Evolutionary conservation across 2,113 vertebrate genomes (phyloP), one percentile per base, ranked within the genome.

Genomic region (Zosterops hypoxanthus): DNA sequence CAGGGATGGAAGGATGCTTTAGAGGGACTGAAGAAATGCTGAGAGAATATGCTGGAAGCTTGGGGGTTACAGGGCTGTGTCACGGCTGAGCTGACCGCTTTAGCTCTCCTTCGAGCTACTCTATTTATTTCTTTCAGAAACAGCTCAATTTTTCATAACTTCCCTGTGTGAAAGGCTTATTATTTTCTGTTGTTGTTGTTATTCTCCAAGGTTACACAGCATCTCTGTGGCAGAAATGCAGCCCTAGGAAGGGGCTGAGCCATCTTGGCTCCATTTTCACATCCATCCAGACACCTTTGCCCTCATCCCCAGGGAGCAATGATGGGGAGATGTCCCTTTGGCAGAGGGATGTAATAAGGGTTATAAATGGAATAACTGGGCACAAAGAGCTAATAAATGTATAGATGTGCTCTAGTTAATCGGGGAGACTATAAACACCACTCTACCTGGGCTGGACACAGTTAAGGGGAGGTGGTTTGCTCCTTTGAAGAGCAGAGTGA

Each of bases 121-220:
- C 57, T 87, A 55, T 85, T 92, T 87, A 55, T 85, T 92, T 85
- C 44, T 49, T 56, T n/a, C 57, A 77, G 79, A 56, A 72, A 46
- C 5, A 80, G 59, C 47, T 84, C 81, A 26, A n/a, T 92, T 92
- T 92, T 85, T 93, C 63, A 34, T 73, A 86, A 59, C 65, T 83
- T 77, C 46, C 26, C 33, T 31, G 17, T 49, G n/a, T 71, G 70
- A 82, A 68, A 81, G 57, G 57, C 69, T 78, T 39, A 42, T 77
- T 71, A 71, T 77, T 81, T 72, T 71, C 56, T 92, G 69, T 19
- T 69, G 23, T 21, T 66, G 61, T 31, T 66, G 63, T 56, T 81
- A n/a, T 61, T 90, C 68, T 82, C 82, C 76, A 86, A 90, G 57
- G 56, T 39, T 64, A 53, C 78, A 25, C 26, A 53, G 36, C 41